phyloP scores from a whole-genome alignment of 1,140 invertebrate genomes.

The Ips typographus region DNA sequence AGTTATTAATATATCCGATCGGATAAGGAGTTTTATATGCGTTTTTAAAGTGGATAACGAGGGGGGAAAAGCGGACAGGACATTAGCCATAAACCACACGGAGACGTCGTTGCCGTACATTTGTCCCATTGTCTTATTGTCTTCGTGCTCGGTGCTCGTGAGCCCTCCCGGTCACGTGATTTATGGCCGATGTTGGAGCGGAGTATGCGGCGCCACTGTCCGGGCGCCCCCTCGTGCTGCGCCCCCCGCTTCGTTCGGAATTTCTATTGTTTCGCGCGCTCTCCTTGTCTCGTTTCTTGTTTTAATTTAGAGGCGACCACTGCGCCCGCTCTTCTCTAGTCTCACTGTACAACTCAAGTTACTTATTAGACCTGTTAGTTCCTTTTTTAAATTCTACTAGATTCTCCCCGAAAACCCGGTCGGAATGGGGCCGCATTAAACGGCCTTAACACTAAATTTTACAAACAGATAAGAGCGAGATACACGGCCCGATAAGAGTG shows the following conservation, averaged over 20 bases:
- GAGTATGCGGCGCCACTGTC: conserved; percentile 51
- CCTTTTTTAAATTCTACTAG: neutral
- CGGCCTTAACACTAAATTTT: conserved; percentile 50
- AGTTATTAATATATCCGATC: neutral
- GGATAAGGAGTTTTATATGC: too few relatives aligned
- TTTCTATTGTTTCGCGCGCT: conserved; percentile 49
- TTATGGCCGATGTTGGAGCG: conserved; percentile 50
- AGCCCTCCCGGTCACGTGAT: conserved; percentile 47
- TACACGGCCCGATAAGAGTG: conserved; percentile 51
- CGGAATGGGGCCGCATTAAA: conserved; percentile 31
- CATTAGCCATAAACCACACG: conserved; percentile 43
- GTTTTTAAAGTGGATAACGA: too few relatives aligned
- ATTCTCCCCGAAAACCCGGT: neutral
- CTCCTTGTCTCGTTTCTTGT: conserved; percentile 13
- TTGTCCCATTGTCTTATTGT: conserved; percentile 54
- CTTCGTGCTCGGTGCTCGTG: conserved; percentile 49
- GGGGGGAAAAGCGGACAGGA: too few relatives aligned
- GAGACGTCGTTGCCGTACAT: conserved; percentile 49
- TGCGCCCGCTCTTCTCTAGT: too few relatives aligned
- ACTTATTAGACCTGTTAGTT: too few relatives aligned
- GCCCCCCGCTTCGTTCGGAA: conserved; percentile 45
- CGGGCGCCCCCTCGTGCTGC: conserved; percentile 42
- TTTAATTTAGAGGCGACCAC: conserved; percentile 9
- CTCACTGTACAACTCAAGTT: too few relatives aligned
- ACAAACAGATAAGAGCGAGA: conserved; percentile 49